Evolutionary conservation across 2,797 vertebrate genomes (phyloP).

Genomic region (Muraenolepis orangiensis): DNA sequence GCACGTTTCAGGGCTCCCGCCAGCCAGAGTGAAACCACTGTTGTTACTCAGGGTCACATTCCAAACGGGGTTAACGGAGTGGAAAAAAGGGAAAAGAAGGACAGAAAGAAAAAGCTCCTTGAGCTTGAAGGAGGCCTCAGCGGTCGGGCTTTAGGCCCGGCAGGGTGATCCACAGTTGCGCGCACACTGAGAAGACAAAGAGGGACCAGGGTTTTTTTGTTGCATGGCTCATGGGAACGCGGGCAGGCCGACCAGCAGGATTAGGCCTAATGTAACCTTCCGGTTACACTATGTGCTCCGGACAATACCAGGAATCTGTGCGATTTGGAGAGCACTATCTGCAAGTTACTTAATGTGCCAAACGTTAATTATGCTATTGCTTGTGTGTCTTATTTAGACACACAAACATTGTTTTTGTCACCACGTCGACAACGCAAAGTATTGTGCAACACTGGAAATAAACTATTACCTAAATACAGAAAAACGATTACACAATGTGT

Average conservation of each 20-base stretch:
- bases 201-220: conserved; percentile 33
- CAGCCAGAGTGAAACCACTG: neutral
- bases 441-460: neutral
- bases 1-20: neutral
- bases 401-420: neutral
- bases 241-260: neutral
- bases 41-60: conserved; percentile 58
- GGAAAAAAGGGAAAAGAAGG: neutral
- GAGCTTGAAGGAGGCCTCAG: conserved; percentile 36
- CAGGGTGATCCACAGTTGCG: conserved; percentile 21
- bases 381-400: neutral
- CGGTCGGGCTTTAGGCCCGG: conserved; percentile 43
- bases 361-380: neutral
- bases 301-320: neutral
- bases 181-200: conserved; percentile 35
- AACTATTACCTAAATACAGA: neutral
- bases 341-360: neutral
- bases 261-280: too few species aligned
- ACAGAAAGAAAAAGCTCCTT: conserved; percentile 4
- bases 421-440: neutral
- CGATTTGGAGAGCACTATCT: too few species aligned
- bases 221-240: neutral
- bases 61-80: conserved; percentile 43
- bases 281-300: too few species aligned
- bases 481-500: neutral